Evolutionary conservation across 2,113 vertebrate species (phyloP), one percentile per base, ranked within the genome.

Genomic region (Phaethon lepturus): DNA sequence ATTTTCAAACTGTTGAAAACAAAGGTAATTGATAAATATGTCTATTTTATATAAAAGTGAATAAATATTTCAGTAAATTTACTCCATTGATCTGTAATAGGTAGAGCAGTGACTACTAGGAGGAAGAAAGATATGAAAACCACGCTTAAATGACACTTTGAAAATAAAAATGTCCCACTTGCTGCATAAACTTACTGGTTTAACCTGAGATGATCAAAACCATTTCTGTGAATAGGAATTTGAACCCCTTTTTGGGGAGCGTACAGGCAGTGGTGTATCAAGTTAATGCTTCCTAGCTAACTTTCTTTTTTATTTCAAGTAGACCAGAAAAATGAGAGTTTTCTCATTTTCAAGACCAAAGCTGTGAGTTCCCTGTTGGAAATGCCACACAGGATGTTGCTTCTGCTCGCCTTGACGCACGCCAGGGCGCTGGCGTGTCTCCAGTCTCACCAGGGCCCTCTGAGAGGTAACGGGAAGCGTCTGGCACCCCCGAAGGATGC

Each of bases 321-420:
- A 55, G 72, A 29, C 73, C 17, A 74, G 68, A 60, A 71, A 59
- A 66, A 71, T 6, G 4, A 25, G 16, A 35, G n/a, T 35, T 11
- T 58, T 59, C 45, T 47, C 33, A 7, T 16, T 38, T 38, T 38
- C 18, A 44, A 50, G 38, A 28, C 13, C 50, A 66, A 31, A 72
- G 17, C 13, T 83, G 58, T 40, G 33, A 64, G 38, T 38, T 71
- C 23, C 18, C 7, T 56, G 26, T 38, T 71, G 71, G 71, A 53
- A 76, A 45, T 63, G 10, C 8, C 5, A 40, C 13, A 7, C 28
- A 26, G 45, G 22, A 35, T 42, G 47, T 72, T 66, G 64, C 33
- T 76, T 31, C 40, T 49, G n/a, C 25, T 42, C 29, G 12, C 59
- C 35, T 68, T 0, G 1, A 11, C 4, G 15, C 19, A 13, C 1